A percentile compares a stretch with the other conserved stretches of the same genome.
Evolutionary conservation across 2,888 invertebrate species (phyloP).

Genomic region (Cataglyphis cursor): DNA sequence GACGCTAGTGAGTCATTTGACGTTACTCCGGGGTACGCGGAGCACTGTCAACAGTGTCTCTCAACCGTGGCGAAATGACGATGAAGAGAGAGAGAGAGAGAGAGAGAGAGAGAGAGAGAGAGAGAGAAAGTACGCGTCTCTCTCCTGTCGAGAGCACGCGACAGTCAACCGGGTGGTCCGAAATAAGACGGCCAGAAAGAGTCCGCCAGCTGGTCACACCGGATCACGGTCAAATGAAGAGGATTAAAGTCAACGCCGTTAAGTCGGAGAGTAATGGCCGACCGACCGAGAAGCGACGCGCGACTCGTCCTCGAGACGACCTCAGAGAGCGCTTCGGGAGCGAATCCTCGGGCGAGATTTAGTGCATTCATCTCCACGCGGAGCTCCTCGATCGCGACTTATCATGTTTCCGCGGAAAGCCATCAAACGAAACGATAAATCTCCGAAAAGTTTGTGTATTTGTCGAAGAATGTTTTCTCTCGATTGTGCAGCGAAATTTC

Average conservation of each 20-base stretch:
- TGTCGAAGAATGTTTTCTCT: constrained; percentile 24
- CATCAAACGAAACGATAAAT: constrained; percentile 51
- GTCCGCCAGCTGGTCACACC: constrained; percentile 50
- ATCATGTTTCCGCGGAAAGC: constrained; percentile 42
- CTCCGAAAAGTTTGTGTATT: constrained; percentile 31
- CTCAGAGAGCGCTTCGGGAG: neutral
- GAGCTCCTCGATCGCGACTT: constrained; percentile 8
- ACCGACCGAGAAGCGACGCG: constrained; percentile 7
- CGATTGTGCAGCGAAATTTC: neutral
- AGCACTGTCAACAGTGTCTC: constrained; percentile 80
- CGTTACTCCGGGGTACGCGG: constrained; percentile 73
- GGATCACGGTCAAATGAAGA: constrained; percentile 51
- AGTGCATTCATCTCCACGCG: neutral
- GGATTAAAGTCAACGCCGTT: constrained; percentile 55
- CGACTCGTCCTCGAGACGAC: constrained; percentile 36
- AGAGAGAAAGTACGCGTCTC: constrained; percentile 11
- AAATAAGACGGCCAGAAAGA: constrained; percentile 54
- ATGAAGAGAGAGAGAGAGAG: constrained; percentile 44
- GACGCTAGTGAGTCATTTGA: constrained; percentile 80
- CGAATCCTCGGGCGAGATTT: constrained; percentile 23
- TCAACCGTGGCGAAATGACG: constrained; percentile 68
- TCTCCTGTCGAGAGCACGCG: constrained; percentile 24
- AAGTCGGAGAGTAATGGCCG: constrained; percentile 57
- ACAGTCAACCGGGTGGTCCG: constrained; percentile 62
- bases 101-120: neutral